Percentiles rank a stretch among this genome's conserved stretches.
phyloP scores from a whole-genome alignment of 2,888 invertebrate genomes.

The Disparrhopalites patrizii region DNA sequence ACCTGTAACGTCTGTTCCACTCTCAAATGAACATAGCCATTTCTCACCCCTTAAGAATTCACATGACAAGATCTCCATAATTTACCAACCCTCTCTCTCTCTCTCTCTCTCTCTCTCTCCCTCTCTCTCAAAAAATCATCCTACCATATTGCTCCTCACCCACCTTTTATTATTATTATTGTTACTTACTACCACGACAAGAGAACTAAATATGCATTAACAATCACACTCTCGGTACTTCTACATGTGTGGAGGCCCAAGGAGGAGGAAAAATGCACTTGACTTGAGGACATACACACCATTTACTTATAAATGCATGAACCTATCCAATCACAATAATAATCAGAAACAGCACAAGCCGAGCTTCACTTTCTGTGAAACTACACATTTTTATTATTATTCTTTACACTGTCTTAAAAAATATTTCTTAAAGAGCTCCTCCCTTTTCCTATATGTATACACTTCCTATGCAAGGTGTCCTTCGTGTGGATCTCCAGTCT shows the following conservation, averaged over 20 bases:
- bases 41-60: constrained; percentile 35
- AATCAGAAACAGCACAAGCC: constrained; percentile 7
- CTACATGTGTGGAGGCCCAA: background rate
- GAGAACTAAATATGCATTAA: background rate
- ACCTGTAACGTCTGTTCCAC: constrained; percentile 30
- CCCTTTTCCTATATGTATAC: too few species aligned
- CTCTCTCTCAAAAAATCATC: constrained; percentile 31
- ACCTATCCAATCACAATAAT: constrained; percentile 22
- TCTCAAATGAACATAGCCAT: constrained; percentile 31
- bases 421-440: too few species aligned
- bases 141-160: constrained; percentile 20
- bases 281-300: background rate
- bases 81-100: constrained; percentile 28
- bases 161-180: background rate
- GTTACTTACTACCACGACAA: background rate
- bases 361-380: too few species aligned
- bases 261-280: background rate
- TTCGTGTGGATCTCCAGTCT: too few species aligned
- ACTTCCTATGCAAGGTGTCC: too few species aligned
- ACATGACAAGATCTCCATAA: constrained; percentile 32
- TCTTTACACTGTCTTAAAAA: too few species aligned
- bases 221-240: background rate
- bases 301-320: constrained; percentile 19
- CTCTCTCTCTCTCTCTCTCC: too few species aligned
- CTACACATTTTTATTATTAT: too few species aligned